phyloP scores from a whole-genome alignment of 92 coral and sea anemone species.

The Epizoanthus ramosus region DNA sequence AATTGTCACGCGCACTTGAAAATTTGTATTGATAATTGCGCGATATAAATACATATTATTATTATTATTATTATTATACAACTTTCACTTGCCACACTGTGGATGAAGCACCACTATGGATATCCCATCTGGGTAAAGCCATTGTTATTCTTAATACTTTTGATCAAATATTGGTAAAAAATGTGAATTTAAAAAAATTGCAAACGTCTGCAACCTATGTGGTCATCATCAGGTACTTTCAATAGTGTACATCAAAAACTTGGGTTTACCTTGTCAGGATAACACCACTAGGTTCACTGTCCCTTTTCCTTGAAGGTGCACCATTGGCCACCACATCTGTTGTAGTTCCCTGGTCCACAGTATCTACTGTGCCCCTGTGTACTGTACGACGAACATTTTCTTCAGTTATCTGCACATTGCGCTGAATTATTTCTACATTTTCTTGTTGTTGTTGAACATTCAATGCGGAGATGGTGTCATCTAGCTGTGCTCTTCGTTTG shows the following conservation, averaged over 20 bases:
- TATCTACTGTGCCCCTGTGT: conserved; percentile 24
- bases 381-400: conserved; percentile 1
- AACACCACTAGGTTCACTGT: conserved; percentile 62
- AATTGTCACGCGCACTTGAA: too few species aligned
- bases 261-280: conserved; percentile 58
- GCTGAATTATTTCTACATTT: conserved; percentile 5
- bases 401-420: conserved; percentile 20
- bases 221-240: too few species aligned
- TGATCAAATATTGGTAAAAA: too few species aligned
- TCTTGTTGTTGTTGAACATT: conserved; percentile 48
- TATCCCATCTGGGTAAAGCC: too few species aligned
- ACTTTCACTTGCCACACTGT: too few species aligned
- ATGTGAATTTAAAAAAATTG: too few species aligned
- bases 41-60: too few species aligned
- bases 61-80: too few species aligned
- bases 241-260: neutral
- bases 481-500: conserved; percentile 17
- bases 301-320: conserved; percentile 31
- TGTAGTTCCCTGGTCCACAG: conserved; percentile 14
- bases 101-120: too few species aligned
- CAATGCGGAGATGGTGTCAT: conserved; percentile 66
- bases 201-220: too few species aligned
- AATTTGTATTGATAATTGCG: too few species aligned
- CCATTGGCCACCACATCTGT: conserved; percentile 1
- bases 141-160: too few species aligned